Evolutionary conservation across 2,797 vertebrate species (phyloP).

Genomic region (Odontamblyopus rebecca): DNA sequence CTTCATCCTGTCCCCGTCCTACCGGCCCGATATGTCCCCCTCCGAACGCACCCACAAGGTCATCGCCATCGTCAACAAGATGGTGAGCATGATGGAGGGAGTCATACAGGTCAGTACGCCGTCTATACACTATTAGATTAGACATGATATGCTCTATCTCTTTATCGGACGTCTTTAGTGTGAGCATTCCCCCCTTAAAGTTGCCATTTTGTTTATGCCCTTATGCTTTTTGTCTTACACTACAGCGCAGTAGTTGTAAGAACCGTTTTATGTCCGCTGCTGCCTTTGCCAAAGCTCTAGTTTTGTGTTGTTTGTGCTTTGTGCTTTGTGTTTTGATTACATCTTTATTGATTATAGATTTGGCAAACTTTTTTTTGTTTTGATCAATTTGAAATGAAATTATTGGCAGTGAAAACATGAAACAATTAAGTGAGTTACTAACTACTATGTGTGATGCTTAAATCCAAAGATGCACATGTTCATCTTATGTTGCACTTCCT

Average conservation of each 20-base stretch:
- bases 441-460: not conserved
- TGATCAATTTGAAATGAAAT: not conserved
- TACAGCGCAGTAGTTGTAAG: constrained; percentile 39
- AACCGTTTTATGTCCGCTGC: constrained; percentile 32
- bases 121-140: not conserved
- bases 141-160: not conserved
- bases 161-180: constrained; percentile 9
- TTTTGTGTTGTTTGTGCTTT: constrained; percentile 22
- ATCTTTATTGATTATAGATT: not conserved
- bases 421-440: not conserved
- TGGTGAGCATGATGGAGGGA: constrained; percentile 99
- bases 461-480: not conserved
- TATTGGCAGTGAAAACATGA: not conserved
- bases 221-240: constrained; percentile 31
- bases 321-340: constrained; percentile 16
- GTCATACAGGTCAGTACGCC: constrained; percentile 93
- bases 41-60: constrained; percentile 93
- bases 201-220: not conserved
- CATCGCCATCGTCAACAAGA: constrained; percentile 97
- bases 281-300: constrained; percentile 7
- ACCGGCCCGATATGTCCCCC: constrained; percentile 90
- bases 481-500: constrained; percentile 3
- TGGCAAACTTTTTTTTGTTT: not conserved
- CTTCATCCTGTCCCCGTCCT: constrained; percentile 88
- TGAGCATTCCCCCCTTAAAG: not conserved